Evolutionary conservation across 2,888 invertebrate genomes (phyloP), one percentile per base, ranked within the genome.

Genomic region (Oligia fasciuncula): DNA sequence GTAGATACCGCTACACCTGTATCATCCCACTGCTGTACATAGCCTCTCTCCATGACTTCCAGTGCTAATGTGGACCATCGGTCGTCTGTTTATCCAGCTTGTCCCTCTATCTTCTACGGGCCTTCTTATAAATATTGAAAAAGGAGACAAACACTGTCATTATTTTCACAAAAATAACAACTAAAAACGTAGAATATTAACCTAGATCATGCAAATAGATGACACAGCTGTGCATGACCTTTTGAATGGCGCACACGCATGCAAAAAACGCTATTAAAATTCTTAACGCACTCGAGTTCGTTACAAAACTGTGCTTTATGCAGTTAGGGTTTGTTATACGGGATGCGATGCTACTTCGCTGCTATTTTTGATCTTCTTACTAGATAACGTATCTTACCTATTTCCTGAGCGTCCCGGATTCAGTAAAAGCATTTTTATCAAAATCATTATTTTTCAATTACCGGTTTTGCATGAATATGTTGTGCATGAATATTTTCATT

Each of bases 261-360:
- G 80, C 81, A 87, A 84, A 88, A 89, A 88, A 86, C 77, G 73
- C 54, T 84, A 85, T 89, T 89, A 81, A 87, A 79, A 89, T 89
- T 87, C 87, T 83, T 23, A 76, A 72, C 74, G 81, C 81, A 79
- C 77, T 78, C 68, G 76, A 29, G 72, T 81, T 85, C 73, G 76
- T 88, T 87, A 85, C 80, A 85, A 89, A 83, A 88, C 72, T 77
- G 75, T 80, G 81, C 67, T 81, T 80, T 81, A 84, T 71, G 80
- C 67, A 65, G 29, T 43, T 57, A 79, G 6, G 73, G 17, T 76
- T 69, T 79, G 71, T 60, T 74, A 23, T 4, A 70, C 65, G 79
- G 76, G 43, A 77, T 62, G 77, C 73, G 4, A 68, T 72, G 67
- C 51, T 79, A 51, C n/a, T 23, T 29, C 2, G 5, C 0, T 23